These are phyloP conservation scores for Oryzias dopingdopingensis DNA, from an alignment of 2,797 vertebrate genomes.

Conservation along the genomic window DNA sequence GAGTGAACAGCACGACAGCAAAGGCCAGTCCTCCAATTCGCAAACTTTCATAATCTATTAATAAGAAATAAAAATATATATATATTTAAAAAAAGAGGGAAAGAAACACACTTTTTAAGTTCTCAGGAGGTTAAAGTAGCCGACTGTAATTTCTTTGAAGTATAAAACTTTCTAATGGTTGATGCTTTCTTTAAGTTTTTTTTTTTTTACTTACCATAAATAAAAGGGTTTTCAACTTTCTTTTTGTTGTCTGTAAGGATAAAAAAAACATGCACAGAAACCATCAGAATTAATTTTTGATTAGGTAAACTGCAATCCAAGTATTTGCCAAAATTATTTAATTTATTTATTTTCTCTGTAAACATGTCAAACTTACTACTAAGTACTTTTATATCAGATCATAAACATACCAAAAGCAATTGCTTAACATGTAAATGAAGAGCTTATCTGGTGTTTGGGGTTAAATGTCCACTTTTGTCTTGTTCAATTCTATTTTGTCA, in stretches of 20 bases:
- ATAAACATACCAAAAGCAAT: neutral
- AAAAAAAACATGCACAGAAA: too few relatives aligned
- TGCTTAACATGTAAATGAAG: neutral
- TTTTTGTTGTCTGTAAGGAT: constrained; percentile 65
- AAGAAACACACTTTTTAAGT: too few relatives aligned
- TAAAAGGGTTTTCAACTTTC: constrained; percentile 81
- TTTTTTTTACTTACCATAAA: constrained; percentile 85
- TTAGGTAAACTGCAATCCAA: too few relatives aligned
- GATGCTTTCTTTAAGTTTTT: neutral
- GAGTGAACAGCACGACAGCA: constrained; percentile 89
- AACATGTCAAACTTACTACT: too few relatives aligned
- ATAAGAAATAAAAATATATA: neutral
- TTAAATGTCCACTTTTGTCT: too few relatives aligned
- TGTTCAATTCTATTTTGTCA: too few relatives aligned
- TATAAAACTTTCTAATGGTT: neutral
- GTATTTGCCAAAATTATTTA: too few relatives aligned
- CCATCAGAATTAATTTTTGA: too few relatives aligned
- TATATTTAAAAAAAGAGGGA: neutral
- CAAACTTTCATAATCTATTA: constrained; percentile 90
- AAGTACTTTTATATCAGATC: too few relatives aligned
- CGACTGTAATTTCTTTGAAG: neutral
- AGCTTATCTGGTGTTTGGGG: neutral
- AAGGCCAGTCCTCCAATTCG: constrained; percentile 91
- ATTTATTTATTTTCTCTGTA: neutral
- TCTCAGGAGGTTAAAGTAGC: neutral